phyloP scores from a whole-genome alignment of 1,140 invertebrate genomes.

The Drosophila tristis region DNA sequence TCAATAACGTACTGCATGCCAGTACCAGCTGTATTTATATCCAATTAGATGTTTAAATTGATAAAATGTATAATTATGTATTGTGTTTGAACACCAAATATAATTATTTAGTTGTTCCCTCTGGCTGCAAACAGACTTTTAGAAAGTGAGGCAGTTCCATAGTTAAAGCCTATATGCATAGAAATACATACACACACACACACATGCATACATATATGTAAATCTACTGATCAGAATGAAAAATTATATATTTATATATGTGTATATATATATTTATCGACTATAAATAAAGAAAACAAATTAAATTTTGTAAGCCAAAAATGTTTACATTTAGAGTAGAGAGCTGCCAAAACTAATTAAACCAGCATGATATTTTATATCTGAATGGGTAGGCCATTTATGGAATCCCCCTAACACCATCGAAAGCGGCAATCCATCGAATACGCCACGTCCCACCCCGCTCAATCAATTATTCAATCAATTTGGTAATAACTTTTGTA shows the following conservation, averaged over 20 bases:
- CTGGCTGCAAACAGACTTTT: constrained; percentile 31
- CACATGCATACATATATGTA: constrained; percentile 26
- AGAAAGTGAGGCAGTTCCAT: constrained; percentile 50
- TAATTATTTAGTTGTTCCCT: constrained; percentile 30
- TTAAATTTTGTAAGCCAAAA: constrained; percentile 16
- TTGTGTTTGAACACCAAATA: constrained; percentile 65
- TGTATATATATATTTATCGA: constrained; percentile 33
- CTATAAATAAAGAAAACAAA: constrained; percentile 30
- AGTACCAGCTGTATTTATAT: constrained; percentile 32
- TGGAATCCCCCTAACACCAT: too few species aligned
- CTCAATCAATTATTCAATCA: background rate
- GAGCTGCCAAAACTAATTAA: too few species aligned
- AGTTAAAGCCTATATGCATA: constrained; percentile 18
- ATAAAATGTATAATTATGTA: constrained; percentile 38
- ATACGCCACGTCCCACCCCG: too few species aligned
- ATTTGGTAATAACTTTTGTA: background rate
- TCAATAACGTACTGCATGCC: constrained; percentile 33
- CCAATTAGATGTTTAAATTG: constrained; percentile 9
- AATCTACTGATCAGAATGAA: background rate
- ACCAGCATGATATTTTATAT: too few species aligned
- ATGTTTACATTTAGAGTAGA: background rate
- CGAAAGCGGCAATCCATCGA: too few species aligned
- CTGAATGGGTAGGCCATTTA: too few species aligned
- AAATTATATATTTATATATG: constrained; percentile 24
- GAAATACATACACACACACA: constrained; percentile 11